phyloP scores from a whole-genome alignment of 23 tunicate genomes.

The Halocynthia aurantium region DNA sequence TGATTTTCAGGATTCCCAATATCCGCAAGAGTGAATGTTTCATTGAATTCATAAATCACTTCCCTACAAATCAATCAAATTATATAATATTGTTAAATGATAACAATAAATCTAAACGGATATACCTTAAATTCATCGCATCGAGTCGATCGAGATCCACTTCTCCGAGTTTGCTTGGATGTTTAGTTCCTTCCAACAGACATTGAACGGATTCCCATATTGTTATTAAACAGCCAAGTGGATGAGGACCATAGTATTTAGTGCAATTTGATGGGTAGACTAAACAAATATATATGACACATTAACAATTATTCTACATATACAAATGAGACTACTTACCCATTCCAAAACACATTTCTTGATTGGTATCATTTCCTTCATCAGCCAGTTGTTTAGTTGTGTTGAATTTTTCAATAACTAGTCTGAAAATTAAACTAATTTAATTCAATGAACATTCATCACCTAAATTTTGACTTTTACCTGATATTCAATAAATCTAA shows the following conservation, averaged over 20 bases:
- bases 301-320: neutral
- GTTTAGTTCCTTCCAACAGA: neutral
- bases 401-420: neutral
- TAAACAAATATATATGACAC: neutral
- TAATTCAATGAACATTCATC: too few relatives aligned
- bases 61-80: neutral
- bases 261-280: neutral
- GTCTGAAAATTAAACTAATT: neutral
- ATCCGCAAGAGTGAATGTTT: neutral
- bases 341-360: slow-evolving; percentile 8
- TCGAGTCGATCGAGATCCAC: too few relatives aligned
- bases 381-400: neutral
- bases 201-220: slow-evolving; percentile 8
- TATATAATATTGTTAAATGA: too few relatives aligned
- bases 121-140: too few relatives aligned
- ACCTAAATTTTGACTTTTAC: neutral
- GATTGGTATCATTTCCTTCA: neutral
- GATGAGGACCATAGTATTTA: neutral
- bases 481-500: neutral
- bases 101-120: too few relatives aligned
- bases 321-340: neutral
- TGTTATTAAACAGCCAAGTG: slow-evolving; percentile 3
- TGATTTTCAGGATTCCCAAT: neutral
- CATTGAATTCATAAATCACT: neutral
- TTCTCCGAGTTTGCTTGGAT: neutral